Evolutionary conservation across 2,888 invertebrate genomes (phyloP).

Genomic region (Sarcophaga carnaria): DNA sequence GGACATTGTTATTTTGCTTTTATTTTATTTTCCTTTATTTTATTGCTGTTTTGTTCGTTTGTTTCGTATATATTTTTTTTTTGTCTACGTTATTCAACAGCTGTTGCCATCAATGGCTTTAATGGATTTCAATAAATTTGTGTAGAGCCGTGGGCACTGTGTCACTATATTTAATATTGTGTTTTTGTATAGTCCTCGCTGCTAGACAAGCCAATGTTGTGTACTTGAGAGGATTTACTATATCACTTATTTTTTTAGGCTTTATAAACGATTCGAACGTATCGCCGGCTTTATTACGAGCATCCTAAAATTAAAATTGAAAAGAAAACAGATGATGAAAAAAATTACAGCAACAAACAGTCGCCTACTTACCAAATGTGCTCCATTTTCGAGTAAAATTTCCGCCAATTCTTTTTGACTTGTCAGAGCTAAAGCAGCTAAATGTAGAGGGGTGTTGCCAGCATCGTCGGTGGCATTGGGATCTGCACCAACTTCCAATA

Average conservation of each 20-base stretch:
- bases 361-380: conserved; percentile 81
- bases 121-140: conserved; percentile 81
- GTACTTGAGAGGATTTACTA: conserved; percentile 90
- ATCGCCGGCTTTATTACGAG: conserved; percentile 89
- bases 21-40: not conserved
- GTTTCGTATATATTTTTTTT: not conserved
- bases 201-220: conserved; percentile 93
- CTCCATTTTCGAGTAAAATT: conserved; percentile 89
- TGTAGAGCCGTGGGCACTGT: conserved; percentile 84
- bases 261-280: conserved; percentile 88
- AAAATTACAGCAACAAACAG: not conserved
- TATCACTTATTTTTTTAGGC: conserved; percentile 85
- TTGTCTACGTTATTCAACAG: not conserved
- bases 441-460: conserved; percentile 94
- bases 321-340: not conserved
- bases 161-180: conserved; percentile 86
- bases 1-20: not conserved
- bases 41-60: not conserved
- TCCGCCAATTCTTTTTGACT: conserved; percentile 88
- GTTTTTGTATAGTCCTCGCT: conserved; percentile 89
- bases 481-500: conserved; percentile 92
- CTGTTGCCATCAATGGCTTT: conserved; percentile 62
- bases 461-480: conserved; percentile 90
- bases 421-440: conserved; percentile 89
- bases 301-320: conserved; percentile 78